Evolutionary conservation across 2,888 invertebrate species (phyloP), one percentile per base, ranked within the genome.

Genomic region (Corythucha ciliata): DNA sequence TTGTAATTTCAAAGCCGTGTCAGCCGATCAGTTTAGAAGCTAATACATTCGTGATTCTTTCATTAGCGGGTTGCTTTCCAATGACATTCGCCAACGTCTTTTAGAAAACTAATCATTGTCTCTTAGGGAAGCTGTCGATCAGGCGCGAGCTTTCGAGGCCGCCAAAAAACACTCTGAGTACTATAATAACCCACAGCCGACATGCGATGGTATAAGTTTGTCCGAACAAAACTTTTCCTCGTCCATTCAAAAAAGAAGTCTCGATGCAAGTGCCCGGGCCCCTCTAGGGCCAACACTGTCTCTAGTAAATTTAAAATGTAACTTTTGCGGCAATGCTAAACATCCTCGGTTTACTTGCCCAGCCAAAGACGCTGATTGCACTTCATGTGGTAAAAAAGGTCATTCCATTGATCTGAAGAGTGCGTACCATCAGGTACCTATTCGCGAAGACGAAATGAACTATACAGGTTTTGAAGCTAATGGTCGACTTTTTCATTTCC

Each of bases 341-440:
- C 29, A 29, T n/a, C 29, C 29, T 10, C 8, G 29, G n/a, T 29
- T 29, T n/a, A 10, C 29, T 8, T 29, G 29, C 29, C 29, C 29
- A n/a, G 29, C 29, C 29, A 29, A 29, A n/a, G 29, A 29, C 29
- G 29, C 29, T 8, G n/a, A 8, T 29, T 29, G 29, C 29, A 29
- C n/a, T 10, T 29, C 29, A n/a, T 29, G 29, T 29, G 8, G 10
- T 29, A 29, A 29, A 29, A 29, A 29, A 29, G 29, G 29, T 8
- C 29, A 29, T 32, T 34, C 25, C 8, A 51, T 56, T 25, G 55
- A 44, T 16, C n/a, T 44, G 8, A 18, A n/a, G 5, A 44, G 44
- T 29, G 44, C 44, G 4, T 44, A 44, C 44, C 44, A 44, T 18
- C 29, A 4, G 8, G 34, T 47, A 18, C 47, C 34, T 18, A 47